Base-by-base conservation (phyloP, 2,888 invertebrate genomes). In the Plagodis pulveraria region DNA sequence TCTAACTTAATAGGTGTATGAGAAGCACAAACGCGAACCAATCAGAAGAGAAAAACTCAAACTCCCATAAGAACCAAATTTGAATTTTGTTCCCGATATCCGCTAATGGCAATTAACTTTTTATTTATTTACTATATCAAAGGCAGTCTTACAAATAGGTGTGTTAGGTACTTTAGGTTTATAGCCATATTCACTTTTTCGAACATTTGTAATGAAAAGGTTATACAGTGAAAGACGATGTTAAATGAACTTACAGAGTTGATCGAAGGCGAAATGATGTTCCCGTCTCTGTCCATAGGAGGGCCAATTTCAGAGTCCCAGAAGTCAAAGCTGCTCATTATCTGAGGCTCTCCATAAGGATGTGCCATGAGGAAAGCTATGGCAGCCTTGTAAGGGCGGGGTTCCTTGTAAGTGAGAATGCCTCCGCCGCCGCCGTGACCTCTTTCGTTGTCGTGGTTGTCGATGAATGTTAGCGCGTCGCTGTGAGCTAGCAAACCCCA, bases 321-420 rank as follows among this genome's bases (percentile, higher is more conserved):
- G 79, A 97, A 98, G 43, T 83, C 89, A 75, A 95, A 98, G 67
- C 98, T 97, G 77, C 97, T 98, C 96, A 98, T 97, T 33, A 98
- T 91, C 49, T 96, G 94, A 0, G 97, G 95, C 59, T 95, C 94
- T 0, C 96, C 97, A 69, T 97, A 97, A 0, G 96, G 95, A 91
- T 96, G 96, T 0, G 98, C 97, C 69, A 99, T 81, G 90, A 96
- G 95, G 82, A 98, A 98, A 0, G 97, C 97, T 1, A 95, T 95
- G 0, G 98, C 98, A 92, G 94, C 92, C 67, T 94, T 96, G 80
- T 97, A 97, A n/a, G 92, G 89, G 62, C 93, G 94, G 0, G 95
- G 62, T 0, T 93, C 80, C 73, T 96, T 96, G 81, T 95, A 94
- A 0, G 94, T 96, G 10, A 96, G 85, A 11, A 95, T 86, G 11